Conservation (phyloP, 2,888 invertebrate species). For the Catocala fraxini region DNA sequence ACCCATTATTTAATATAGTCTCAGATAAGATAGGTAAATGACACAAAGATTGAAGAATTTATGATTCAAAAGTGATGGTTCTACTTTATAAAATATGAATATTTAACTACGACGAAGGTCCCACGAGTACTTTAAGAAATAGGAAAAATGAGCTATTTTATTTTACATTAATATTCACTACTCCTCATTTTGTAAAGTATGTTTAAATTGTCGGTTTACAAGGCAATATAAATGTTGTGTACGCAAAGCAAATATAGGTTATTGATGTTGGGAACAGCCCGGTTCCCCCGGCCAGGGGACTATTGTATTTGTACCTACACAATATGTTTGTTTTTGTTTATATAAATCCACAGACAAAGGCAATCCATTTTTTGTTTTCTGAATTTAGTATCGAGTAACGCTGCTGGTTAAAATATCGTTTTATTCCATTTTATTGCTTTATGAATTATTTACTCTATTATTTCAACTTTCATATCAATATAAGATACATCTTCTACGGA, state of each 20-base stretch:
- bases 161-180: constrained; percentile 55
- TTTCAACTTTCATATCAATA: constrained; percentile 29
- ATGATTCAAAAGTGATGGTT: constrained; percentile 48
- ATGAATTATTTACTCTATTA: constrained; percentile 54
- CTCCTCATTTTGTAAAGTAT: constrained; percentile 28
- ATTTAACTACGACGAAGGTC: constrained; percentile 76
- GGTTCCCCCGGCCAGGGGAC: constrained; percentile 6
- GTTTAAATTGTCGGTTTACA: constrained; percentile 25
- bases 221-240: constrained; percentile 16
- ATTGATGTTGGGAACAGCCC: constrained; percentile 5
- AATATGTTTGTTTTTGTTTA: constrained; percentile 24
- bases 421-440: constrained; percentile 67
- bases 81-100: constrained; percentile 65
- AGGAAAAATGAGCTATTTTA: constrained; percentile 58
- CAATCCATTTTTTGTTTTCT: constrained; percentile 20
- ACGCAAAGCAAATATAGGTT: background rate
- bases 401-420: constrained; percentile 27
- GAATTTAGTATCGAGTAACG: constrained; percentile 11
- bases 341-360: constrained; percentile 22
- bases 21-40: constrained; percentile 46
- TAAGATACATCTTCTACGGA: constrained; percentile 57
- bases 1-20: constrained; percentile 34
- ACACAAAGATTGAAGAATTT: constrained; percentile 51
- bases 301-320: constrained; percentile 25
- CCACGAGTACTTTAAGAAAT: constrained; percentile 78